Base-by-base conservation (phyloP, 2,888 invertebrate species). In the Eupithecia dodoneata region DNA sequence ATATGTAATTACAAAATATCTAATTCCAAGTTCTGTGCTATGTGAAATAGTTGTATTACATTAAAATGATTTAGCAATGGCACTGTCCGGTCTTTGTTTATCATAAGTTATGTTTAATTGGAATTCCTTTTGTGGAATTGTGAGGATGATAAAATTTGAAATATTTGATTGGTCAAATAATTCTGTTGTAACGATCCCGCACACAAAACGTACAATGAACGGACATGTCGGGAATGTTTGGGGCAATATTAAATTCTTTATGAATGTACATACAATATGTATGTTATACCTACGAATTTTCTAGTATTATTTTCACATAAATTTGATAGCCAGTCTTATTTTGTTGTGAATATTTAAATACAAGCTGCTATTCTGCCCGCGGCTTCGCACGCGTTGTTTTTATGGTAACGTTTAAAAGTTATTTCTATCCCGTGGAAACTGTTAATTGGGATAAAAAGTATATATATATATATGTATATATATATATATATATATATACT, bases 31-130 rank as follows among this genome's bases (percentile, higher is more conserved):
- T 73, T 73, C 72, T 72, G 76, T 66, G 71, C 45, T 72, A 73
- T 74, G 73, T 73, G 75, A 79, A 81, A 81, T 73, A 65, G 73
- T 76, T 77, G 80, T 74, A 71, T 74, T 76, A 80, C 80, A 78
- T 80, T 80, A 74, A 63, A 79, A 77, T 79, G 77, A 80, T 82
- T 82, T 79, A 80, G 77, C 76, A 80, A 79, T 70, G 49, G 70
- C 65, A 75, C 76, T 76, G 74, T 72, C 72, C 71, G 49, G 15
- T 74, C 77, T 81, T 79, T 80, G 79, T 79, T 79, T 78, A 75
- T 80, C 59, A 69, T 76, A 72, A 77, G 72, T 75, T 77, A 72
- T 76, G 77, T 78, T 78, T 75, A 78, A 79, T 79, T 76, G 77
- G 49, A 79, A 82, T 82, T 80, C 79, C 77, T 63, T 55, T 55